Conservation (phyloP, 2,888 invertebrate species). For the Lepidochitona cinerea region DNA sequence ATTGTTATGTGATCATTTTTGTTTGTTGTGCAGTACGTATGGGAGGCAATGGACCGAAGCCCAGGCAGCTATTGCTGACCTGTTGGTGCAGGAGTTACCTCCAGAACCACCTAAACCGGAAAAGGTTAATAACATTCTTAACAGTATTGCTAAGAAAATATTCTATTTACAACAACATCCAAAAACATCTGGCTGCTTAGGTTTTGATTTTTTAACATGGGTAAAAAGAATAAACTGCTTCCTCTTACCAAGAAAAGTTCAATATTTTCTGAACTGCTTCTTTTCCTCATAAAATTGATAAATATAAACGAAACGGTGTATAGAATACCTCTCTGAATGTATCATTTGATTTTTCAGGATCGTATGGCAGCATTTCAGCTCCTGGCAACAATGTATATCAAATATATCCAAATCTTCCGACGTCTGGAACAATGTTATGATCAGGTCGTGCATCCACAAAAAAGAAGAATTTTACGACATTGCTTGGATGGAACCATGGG, state of each 20-base stretch:
- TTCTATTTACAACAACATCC: too few species aligned
- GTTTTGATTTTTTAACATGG: neutral
- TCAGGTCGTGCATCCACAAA: constrained; percentile 94
- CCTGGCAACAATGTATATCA: constrained; percentile 78
- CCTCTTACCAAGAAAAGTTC: too few species aligned
- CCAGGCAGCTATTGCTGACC: constrained; percentile 66
- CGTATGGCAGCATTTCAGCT: constrained; percentile 69
- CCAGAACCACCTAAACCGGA: constrained; percentile 69
- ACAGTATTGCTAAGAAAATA: too few species aligned
- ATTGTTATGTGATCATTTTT: too few species aligned
- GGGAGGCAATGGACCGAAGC: constrained; percentile 70
- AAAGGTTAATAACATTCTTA: constrained; percentile 64
- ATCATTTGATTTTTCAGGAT: constrained; percentile 66
- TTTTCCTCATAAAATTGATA: too few species aligned
- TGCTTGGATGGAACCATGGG: constrained; percentile 78
- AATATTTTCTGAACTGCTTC: too few species aligned
- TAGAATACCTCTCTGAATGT: too few species aligned
- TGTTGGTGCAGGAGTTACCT: constrained; percentile 69
- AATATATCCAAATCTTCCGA: constrained; percentile 84
- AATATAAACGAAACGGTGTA: too few species aligned
- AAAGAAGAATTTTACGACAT: constrained; percentile 81
- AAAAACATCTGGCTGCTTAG: neutral
- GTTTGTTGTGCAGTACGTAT: constrained; percentile 55
- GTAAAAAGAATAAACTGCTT: too few species aligned
- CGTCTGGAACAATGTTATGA: constrained; percentile 87